A percentile compares a stretch with the other conserved stretches of the same genome.
These are phyloP conservation scores for Muricea muricata DNA, from an alignment of 92 coral and sea anemone species.

Conservation along the genomic window DNA sequence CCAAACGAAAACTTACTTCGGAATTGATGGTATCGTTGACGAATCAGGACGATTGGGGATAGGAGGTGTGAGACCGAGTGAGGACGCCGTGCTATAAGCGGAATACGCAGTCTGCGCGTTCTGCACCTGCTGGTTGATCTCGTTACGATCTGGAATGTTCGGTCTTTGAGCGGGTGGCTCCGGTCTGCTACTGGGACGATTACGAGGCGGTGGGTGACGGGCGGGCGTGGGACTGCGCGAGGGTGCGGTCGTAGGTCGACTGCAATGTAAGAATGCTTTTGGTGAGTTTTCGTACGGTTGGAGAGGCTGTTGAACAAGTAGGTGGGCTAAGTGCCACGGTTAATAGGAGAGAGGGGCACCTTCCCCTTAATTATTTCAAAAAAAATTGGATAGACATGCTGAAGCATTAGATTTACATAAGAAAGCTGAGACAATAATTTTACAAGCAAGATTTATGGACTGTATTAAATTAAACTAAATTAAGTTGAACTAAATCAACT, in stretches of 20 bases:
- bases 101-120: constrained; percentile 35
- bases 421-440: too few relatives aligned
- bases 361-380: too few relatives aligned
- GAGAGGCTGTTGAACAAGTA: too few relatives aligned
- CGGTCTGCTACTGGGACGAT: constrained; percentile 80
- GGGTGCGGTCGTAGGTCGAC: constrained; percentile 39
- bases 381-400: too few relatives aligned
- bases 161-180: constrained; percentile 18
- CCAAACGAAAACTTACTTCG: constrained; percentile 50
- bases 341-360: too few relatives aligned
- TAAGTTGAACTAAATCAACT: too few relatives aligned
- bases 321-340: too few relatives aligned
- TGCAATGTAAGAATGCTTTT: not conserved
- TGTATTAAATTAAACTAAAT: too few relatives aligned
- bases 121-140: constrained; percentile 22
- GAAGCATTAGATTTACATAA: too few relatives aligned
- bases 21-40: constrained; percentile 59
- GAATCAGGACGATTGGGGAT: constrained; percentile 47
- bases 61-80: constrained; percentile 23
- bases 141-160: constrained; percentile 27
- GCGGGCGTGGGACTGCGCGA: constrained; percentile 60
- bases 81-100: constrained; percentile 28
- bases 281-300: not conserved
- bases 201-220: constrained; percentile 80
- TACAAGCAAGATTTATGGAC: too few relatives aligned